A percentile compares a stretch with the other conserved stretches of the same genome.
These are phyloP conservation scores for Scaptomyza hsui DNA, from an alignment of 1,140 invertebrate species.

Conservation along the genomic window DNA sequence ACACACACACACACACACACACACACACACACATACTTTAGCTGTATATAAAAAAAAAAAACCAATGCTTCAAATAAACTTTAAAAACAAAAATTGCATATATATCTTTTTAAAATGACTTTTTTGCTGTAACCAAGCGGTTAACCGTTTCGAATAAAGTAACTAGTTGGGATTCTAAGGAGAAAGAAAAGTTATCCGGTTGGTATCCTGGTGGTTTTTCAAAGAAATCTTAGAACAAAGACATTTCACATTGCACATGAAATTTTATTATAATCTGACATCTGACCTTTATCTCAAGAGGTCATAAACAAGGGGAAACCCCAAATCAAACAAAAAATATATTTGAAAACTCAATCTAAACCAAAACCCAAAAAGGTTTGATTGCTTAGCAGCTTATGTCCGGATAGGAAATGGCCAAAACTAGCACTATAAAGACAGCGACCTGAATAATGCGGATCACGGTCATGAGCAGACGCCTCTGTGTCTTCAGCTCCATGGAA, in stretches of 20 bases:
- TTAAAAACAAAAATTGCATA: constrained; percentile 7
- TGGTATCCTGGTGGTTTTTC: constrained; percentile 2
- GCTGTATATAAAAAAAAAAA: constrained; percentile 61
- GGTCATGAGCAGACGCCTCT: constrained; percentile 61
- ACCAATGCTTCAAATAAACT: constrained; percentile 60
- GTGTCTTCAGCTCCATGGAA: constrained; percentile 32
- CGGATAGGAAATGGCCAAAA: constrained; percentile 76
- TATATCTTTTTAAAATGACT: constrained; percentile 18
- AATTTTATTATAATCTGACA: constrained; percentile 61
- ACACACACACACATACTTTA: constrained; percentile 15
- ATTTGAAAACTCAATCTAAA: constrained; percentile 3
- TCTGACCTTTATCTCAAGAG: neutral
- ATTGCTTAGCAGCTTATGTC: constrained; percentile 58
- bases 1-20: constrained; percentile 5
- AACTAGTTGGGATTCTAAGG: too few species aligned
- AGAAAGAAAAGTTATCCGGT: too few species aligned
- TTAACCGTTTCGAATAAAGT: constrained; percentile 24
- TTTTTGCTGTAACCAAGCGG: constrained; percentile 15
- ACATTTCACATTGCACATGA: constrained; percentile 53
- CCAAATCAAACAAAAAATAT: neutral
- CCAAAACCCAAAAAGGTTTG: constrained; percentile 3
- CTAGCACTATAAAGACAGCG: constrained; percentile 64
- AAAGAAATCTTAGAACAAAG: too few species aligned
- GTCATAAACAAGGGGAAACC: neutral
- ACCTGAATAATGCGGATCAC: constrained; percentile 65